These are phyloP conservation scores for Myripristis murdjan DNA, from an alignment of 2,797 vertebrate species.

Conservation along the genomic window DNA sequence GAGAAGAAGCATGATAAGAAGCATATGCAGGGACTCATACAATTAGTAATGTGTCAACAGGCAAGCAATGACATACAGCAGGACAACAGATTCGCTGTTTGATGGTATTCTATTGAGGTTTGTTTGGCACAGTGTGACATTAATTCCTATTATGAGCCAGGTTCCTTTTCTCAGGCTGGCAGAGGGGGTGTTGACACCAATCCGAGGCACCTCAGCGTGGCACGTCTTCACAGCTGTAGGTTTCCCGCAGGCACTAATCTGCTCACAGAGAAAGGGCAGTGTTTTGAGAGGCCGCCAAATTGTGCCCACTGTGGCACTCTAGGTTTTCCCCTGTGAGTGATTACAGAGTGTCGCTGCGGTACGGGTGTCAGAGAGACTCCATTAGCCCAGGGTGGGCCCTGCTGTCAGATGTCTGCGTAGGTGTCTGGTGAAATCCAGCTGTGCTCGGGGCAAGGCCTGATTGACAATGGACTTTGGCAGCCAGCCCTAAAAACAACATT, in stretches of 20 bases:
- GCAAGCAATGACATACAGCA: slow-evolving; percentile 27
- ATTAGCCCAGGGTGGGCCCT: slow-evolving; percentile 38
- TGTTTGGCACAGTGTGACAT: slow-evolving; percentile 57
- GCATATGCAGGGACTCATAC: background rate
- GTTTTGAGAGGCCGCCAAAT: background rate
- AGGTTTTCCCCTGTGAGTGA: slow-evolving; percentile 16
- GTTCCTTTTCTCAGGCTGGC: slow-evolving; percentile 29
- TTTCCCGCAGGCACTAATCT: slow-evolving; percentile 2
- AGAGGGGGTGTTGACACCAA: background rate
- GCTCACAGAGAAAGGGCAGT: slow-evolving; percentile 23
- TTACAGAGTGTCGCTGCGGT: slow-evolving; percentile 12
- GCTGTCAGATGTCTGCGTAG: slow-evolving; percentile 79
- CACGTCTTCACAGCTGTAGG: background rate
- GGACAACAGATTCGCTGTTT: background rate
- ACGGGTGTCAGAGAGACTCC: background rate
- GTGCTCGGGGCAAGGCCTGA: slow-evolving; percentile 82
- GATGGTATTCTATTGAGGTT: slow-evolving; percentile 62
- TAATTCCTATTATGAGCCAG: slow-evolving; percentile 77
- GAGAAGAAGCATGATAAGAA: too few species aligned
- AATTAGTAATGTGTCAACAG: slow-evolving; percentile 18
- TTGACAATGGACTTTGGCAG: slow-evolving; percentile 85
- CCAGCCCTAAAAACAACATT: slow-evolving; percentile 85
- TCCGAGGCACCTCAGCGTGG: slow-evolving; percentile 8
- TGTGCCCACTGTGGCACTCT: slow-evolving; percentile 2
- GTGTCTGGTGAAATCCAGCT: slow-evolving; percentile 86